phyloP scores from a whole-genome alignment of 2,797 vertebrate species.

The Rhadinocentrus ornatus region DNA sequence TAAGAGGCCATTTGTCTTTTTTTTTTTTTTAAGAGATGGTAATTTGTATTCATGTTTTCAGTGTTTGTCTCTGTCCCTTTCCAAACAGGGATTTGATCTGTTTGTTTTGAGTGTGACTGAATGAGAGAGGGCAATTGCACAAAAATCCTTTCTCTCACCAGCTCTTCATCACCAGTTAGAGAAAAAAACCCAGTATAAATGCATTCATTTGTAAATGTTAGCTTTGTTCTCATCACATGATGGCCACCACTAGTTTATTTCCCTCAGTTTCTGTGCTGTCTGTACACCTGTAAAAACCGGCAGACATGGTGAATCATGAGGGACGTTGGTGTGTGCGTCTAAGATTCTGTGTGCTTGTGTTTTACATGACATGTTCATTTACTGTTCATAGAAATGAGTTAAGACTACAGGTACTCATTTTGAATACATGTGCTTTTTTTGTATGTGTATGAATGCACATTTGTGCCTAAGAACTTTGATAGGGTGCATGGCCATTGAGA shows the following conservation, averaged over 20 bases:
- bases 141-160: constrained; percentile 86
- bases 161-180: constrained; percentile 79
- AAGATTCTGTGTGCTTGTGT: constrained; percentile 36
- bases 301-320: constrained; percentile 64
- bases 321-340: constrained; percentile 58
- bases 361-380: constrained; percentile 68
- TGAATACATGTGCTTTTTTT: constrained; percentile 67
- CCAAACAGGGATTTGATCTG: constrained; percentile 59
- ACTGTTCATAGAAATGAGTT: constrained; percentile 78
- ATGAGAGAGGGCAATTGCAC: constrained; percentile 78
- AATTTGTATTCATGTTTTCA: constrained; percentile 78
- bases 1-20: constrained; percentile 83
- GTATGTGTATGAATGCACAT: constrained; percentile 83
- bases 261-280: constrained; percentile 63
- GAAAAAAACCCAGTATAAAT: constrained; percentile 65
- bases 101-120: constrained; percentile 57
- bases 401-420: constrained; percentile 81
- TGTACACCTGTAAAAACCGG: constrained; percentile 66
- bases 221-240: constrained; percentile 68
- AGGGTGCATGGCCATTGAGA: constrained; percentile 85
- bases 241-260: constrained; percentile 68
- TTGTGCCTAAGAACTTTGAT: constrained; percentile 87
- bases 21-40: constrained; percentile 73
- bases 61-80: constrained; percentile 54
- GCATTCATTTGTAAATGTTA: constrained; percentile 79